Evolutionary conservation across 2,888 invertebrate species (phyloP), one percentile per base, ranked within the genome.

Genomic region (Caenorhabditis sp.): DNA sequence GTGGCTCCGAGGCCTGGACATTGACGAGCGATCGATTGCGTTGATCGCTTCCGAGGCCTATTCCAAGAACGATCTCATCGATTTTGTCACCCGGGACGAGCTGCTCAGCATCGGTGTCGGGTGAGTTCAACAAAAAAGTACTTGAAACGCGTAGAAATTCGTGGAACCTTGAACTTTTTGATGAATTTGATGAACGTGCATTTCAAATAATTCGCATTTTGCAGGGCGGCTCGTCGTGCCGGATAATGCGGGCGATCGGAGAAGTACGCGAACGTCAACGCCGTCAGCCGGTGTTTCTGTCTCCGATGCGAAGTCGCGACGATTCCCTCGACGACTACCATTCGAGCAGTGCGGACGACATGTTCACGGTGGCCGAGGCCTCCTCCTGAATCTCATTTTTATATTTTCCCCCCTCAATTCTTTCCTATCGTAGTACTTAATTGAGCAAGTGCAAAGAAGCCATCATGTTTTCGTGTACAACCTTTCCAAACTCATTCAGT

Each of bases 61-160:
- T 89, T 92, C 93, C 0, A 92, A 94, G 77, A 92, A 93, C 27
- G 95, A 96, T 89, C 91, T 97, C 58, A 90, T 95, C 76, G 92
- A 92, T 78, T 92, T 94, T 85, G 92, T 95, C 85, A 93, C 93
- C 17, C 92, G 94, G 83, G 93, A 95, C 58, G 96, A 97, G 90
- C 90, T 97, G 61, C 92, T 93, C 62, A 92, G 93, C 85, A 91
- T 95, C 66, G 93, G 93, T 58, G 91, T 96, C 70, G 93, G 93
- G 95, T 95, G 30, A 81, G 85, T 81, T 30, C 6, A 30, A 30
- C 6, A 30, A 30, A 30, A 30, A 30, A 30, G n/a, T n/a, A n/a
- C n/a, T n/a, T n/a, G n/a, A n/a, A n/a, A n/a, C n/a, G n/a, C n/a
- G n/a, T n/a, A n/a, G n/a, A n/a, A n/a, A n/a, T n/a, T n/a, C n/a